Conservation (phyloP, 2,797 vertebrate genomes). For the Urocyon cinereoargenteus region DNA sequence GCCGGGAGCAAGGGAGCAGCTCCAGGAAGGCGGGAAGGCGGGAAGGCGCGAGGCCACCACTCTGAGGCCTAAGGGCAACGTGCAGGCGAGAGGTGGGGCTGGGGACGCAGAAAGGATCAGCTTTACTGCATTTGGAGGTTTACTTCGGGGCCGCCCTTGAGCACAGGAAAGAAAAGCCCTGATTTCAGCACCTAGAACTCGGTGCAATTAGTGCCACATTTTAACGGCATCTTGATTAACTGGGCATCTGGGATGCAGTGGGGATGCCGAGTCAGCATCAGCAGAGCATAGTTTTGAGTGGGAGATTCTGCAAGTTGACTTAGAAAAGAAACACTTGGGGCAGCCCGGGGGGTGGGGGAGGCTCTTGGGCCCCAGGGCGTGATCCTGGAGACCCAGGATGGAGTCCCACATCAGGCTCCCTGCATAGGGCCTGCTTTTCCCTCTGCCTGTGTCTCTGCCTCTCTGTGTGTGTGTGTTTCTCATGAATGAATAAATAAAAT, state of each 20-base stretch:
- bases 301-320: not conserved
- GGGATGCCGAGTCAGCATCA: not conserved
- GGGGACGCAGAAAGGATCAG: not conserved
- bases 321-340: slow-evolving; percentile 34
- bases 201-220: not conserved
- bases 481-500: too few species aligned
- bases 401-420: too few species aligned
- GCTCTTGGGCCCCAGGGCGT: too few species aligned
- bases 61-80: not conserved
- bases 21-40: too few species aligned
- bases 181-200: slow-evolving; percentile 20
- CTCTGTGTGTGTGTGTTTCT: too few species aligned
- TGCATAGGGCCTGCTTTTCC: too few species aligned
- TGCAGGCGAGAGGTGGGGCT: not conserved
- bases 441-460: too few species aligned
- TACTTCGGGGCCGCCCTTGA: not conserved
- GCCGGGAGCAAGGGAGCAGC: not conserved
- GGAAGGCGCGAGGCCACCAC: too few species aligned
- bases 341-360: too few species aligned
- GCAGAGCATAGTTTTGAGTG: not conserved
- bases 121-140: not conserved
- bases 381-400: too few species aligned
- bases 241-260: not conserved
- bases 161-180: not conserved
- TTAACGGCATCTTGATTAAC: not conserved